Evolutionary conservation across 2,888 invertebrate genomes (phyloP).

Genomic region (Noctua fimbriata): DNA sequence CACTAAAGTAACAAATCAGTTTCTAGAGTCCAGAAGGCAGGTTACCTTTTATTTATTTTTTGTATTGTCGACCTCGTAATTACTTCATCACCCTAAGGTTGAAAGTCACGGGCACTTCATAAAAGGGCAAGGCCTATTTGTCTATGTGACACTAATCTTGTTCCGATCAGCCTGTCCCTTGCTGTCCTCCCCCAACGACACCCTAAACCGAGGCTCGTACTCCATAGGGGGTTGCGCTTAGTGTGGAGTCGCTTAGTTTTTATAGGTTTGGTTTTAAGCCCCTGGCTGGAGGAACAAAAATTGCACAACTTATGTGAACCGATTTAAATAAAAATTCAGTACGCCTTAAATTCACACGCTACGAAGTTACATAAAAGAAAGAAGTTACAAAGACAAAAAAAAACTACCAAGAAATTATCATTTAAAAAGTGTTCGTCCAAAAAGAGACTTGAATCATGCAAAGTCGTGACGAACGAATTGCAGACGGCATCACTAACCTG

Average conservation of each 20-base stretch:
- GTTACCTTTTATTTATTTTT: background rate
- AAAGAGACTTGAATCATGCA: conserved; percentile 64
- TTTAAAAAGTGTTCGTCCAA: conserved; percentile 56
- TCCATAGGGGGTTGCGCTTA: background rate
- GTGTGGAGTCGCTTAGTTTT: background rate
- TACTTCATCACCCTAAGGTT: background rate
- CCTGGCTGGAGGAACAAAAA: background rate
- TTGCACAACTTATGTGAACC: background rate
- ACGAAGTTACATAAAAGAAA: background rate
- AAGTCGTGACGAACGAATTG: conserved; percentile 74
- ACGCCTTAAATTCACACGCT: background rate
- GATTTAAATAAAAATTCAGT: background rate
- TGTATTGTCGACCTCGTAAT: background rate
- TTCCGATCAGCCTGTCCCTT: background rate
- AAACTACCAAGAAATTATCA: conserved; percentile 45
- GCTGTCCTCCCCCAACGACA: background rate
- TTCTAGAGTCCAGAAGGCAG: background rate
- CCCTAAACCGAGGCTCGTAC: background rate
- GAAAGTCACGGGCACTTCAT: background rate
- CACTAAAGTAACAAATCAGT: background rate
- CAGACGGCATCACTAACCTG: conserved; percentile 62
- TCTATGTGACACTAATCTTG: background rate
- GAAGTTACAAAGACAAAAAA: background rate
- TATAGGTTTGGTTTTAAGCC: background rate
- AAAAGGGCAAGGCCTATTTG: background rate